Evolutionary conservation across 2,888 invertebrate species (phyloP), one percentile per base, ranked within the genome.

Genomic region (Melolontha melolontha): DNA sequence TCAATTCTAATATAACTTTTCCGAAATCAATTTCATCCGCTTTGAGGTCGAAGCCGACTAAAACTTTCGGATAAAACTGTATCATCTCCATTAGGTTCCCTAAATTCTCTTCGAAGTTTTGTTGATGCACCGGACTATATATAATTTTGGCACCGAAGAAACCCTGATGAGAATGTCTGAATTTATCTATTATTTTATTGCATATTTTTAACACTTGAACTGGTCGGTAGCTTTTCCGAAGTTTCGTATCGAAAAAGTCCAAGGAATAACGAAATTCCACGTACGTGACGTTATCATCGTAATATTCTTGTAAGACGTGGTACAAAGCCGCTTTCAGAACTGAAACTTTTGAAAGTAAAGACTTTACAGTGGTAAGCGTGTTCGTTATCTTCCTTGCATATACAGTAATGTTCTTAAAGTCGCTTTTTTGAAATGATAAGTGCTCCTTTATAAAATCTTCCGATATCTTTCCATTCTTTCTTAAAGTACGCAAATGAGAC

Each of bases 11-110:
- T 2, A 86, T 79, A 4, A 80, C 77, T 47, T 82, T 80, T 0
- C 92, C 92, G 51, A 81, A 73, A 77, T 93, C 93, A 1, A 34
- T 10, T 10, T 34, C 34, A 78, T 94, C 94, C 77, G 92, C 93
- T 0, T 94, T 92, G 67, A 94, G 84, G 83, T 94, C 94, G 73
- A 94, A 93, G 6, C 94, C 94, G 22, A 89, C 90, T 40, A 94
- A 84, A 68, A 90, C 87, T 11, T 90, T 85, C 0, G 92, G 90
- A 79, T 89, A 88, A 0, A 74, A 79, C 0, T 74, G 29, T 1
- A 85, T 67, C 41, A 78, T 81, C 5, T 66, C 34, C 4, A 22
- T 5, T 4, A 52, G 89, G 79, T 70, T 89, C 16, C 17, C 17
- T 0, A 74, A 73, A 11, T 85, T 77, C 0, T 86, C 85, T 1